A percentile compares a stretch with the other conserved stretches of the same genome.
These are phyloP conservation scores for Drosophila greeni DNA, from an alignment of 2,888 invertebrate species.

Conservation along the genomic window DNA sequence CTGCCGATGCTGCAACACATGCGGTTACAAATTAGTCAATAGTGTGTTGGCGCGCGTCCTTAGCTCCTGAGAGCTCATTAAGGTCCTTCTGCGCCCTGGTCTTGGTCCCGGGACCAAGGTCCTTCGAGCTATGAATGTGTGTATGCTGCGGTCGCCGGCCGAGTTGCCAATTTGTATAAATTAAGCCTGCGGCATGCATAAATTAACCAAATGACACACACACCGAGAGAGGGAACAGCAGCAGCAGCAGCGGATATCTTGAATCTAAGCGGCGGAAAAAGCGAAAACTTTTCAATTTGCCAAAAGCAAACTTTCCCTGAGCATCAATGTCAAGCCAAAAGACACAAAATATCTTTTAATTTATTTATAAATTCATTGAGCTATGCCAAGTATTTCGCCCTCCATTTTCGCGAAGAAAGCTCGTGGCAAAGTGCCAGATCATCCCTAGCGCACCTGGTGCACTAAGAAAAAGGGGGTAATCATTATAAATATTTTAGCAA, in stretches of 20 bases:
- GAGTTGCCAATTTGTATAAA: constrained; percentile 64
- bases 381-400: constrained; percentile 33
- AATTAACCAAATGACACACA: constrained; percentile 43
- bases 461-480: not conserved
- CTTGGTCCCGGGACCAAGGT: not conserved
- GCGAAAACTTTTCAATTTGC: constrained; percentile 44
- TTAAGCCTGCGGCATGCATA: constrained; percentile 57
- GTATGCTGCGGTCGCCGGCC: constrained; percentile 35
- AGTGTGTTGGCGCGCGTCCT: constrained; percentile 40
- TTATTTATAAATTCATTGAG: constrained; percentile 67
- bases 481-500: not conserved
- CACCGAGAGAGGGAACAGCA: not conserved
- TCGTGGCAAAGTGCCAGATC: constrained; percentile 50
- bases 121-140: constrained; percentile 1
- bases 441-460: constrained; percentile 31
- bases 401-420: not conserved
- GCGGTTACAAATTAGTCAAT: constrained; percentile 70
- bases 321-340: constrained; percentile 50
- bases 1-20: constrained; percentile 54
- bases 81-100: constrained; percentile 22
- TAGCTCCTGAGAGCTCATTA: constrained; percentile 62
- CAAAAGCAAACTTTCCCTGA: constrained; percentile 34
- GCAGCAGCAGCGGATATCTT: constrained; percentile 11
- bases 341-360: constrained; percentile 62
- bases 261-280: constrained; percentile 30